Evolutionary conservation across 2,797 vertebrate species (phyloP), one percentile per base, ranked within the genome.

Genomic region (Intellagama lesueurii): DNA sequence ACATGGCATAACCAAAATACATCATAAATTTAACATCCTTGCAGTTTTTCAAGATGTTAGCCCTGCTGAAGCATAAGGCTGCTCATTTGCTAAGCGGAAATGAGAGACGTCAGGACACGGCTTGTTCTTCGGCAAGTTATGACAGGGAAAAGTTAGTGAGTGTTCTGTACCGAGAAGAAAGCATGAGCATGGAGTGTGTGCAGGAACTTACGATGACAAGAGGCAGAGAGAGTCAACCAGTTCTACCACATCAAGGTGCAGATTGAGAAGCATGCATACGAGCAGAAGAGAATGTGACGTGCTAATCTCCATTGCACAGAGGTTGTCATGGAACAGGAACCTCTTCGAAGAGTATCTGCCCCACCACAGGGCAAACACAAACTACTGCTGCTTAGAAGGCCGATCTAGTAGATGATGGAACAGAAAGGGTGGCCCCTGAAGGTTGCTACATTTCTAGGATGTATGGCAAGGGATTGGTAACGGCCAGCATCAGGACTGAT

Each of bases 21-120:
- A 87, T 92, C 92, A 95, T 91, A 95, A 92, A 95, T 95, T 94
- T 93, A 92, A 92, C 89, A 92, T 88, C 60, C 91, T 95, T 89
- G 89, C 83, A 0, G 92, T 90, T 56, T 87, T 91, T 81, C 91
- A 92, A 93, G 92, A 91, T 90, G 92, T 17, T 93, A 93, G 91
- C 4, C 76, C 49, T 88, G 44, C 87, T 87, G 88, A 92, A 87
- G 89, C 91, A 87, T 93, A 78, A 6, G 82, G 70, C 35, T 88
- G 92, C 92, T 96, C 86, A 72, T 93, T 94, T 94, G 85, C 30
- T 0, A 72, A 94, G 92, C 77, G 81, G 87, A 85, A 86, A 68
- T 14, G 49, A 81, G 94, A 72, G 85, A 72, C 35, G 52, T 68
- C 64, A 0, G 56, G 78, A 82, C 0, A 0, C 86, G 82, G 88